Base-by-base conservation (phyloP, 1,140 invertebrate species). In the Temnothorax curvispinosus region DNA sequence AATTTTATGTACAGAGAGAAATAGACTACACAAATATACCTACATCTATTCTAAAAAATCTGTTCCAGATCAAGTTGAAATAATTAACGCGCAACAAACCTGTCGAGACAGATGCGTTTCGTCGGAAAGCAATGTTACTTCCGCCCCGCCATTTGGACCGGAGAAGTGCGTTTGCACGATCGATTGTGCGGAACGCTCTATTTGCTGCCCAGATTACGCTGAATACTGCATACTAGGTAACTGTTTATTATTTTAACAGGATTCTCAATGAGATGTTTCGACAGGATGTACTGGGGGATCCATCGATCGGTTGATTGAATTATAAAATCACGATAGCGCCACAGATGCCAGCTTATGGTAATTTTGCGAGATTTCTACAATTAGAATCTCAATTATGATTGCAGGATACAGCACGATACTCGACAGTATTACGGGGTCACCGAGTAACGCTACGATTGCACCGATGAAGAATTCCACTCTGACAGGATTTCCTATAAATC, bases 141-240 rank as follows among this genome's bases (percentile, higher is more conserved):
- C 72, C 2, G 4, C 38, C 13, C 85, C 87, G 7, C 77, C 86
- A 72, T 85, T 91, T 7, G 89, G 77, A 0, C 85, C 88, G 15
- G 94, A 93, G 13, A 86, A 85, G 21, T 96, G 96, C 88, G 92
- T 94, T 38, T 96, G 96, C 72, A 94, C 93, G 44, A 18, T 93
- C 32, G 93, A 95, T 74, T 96, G 96, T 84, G 92, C 93, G 0
- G 92, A 95, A 18, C 93, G 93, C 56, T 94, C 93, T 0, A 91
- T 93, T 1, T 96, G 95, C 74, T 96, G 95, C 82, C 93, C 94
- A 5, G 96, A 96, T 92, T 96, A 94, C 81, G 92, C 92, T 15
- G 93, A 94, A 71, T 95, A 94, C 58, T 96, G 95, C 54, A 77
- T 95, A 52, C 90, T 93, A 41, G 93, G 95, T 96, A 89, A 91